phyloP scores from a whole-genome alignment of 2,888 invertebrate genomes.

The Erebia ligea region DNA sequence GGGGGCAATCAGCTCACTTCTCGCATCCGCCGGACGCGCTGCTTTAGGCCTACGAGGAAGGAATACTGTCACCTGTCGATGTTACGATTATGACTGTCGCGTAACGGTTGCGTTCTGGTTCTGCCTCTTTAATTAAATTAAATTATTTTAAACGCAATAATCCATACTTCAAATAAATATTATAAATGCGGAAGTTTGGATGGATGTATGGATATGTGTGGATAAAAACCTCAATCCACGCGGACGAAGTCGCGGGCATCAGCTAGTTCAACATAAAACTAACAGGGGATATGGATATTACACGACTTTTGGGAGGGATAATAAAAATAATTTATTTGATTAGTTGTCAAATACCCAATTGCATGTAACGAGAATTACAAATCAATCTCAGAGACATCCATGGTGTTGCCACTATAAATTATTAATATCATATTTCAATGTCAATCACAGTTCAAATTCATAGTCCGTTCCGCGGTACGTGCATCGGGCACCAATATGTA shows the following conservation, averaged over 20 bases:
- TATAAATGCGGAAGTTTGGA: too few relatives aligned
- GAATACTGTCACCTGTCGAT: conserved; percentile 29
- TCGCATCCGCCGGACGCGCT: conserved; percentile 65
- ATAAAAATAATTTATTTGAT: too few relatives aligned
- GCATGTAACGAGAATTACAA: neutral
- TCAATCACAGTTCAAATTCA: conserved; percentile 48
- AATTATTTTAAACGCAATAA: too few relatives aligned
- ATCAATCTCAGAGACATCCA: conserved; percentile 6
- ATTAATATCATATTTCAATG: conserved; percentile 49
- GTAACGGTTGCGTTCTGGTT: neutral
- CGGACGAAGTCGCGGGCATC: too few relatives aligned
- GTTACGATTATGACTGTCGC: neutral
- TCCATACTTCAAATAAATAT: too few relatives aligned
- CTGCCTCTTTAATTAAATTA: too few relatives aligned
- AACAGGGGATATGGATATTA: too few relatives aligned
- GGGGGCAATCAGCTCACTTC: conserved; percentile 60
- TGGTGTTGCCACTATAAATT: conserved; percentile 29
- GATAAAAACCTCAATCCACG: too few relatives aligned
- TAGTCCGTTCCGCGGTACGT: conserved; percentile 45
- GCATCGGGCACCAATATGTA: conserved; percentile 40
- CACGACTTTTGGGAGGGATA: too few relatives aligned
- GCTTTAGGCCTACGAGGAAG: conserved; percentile 49
- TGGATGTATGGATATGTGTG: too few relatives aligned
- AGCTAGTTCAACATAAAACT: too few relatives aligned
- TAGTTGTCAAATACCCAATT: too few relatives aligned